These are phyloP conservation scores for Actias luna DNA, from an alignment of 2,888 invertebrate genomes.

Conservation along the genomic window DNA sequence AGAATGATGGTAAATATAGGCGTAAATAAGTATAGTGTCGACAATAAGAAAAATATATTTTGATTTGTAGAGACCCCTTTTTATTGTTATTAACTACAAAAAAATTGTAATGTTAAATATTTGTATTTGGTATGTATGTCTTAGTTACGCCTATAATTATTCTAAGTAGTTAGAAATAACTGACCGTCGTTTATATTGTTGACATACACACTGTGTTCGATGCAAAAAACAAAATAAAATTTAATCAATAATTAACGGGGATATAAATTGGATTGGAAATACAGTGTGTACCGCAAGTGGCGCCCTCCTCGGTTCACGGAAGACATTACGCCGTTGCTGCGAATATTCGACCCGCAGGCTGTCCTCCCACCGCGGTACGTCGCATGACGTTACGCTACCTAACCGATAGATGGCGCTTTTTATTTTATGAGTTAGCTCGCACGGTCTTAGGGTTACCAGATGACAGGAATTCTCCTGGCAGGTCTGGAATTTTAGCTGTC, in stretches of 20 bases:
- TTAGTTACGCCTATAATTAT: slow-evolving; percentile 8
- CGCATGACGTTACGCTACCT: slow-evolving; percentile 54
- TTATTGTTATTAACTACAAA: too few species aligned
- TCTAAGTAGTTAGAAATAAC: slow-evolving; percentile 7
- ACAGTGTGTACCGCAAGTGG: slow-evolving; percentile 91
- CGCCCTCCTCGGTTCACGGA: slow-evolving; percentile 90
- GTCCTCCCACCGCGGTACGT: slow-evolving; percentile 79
- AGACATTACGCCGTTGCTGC: slow-evolving; percentile 89
- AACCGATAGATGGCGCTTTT: slow-evolving; percentile 71
- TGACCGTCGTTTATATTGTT: slow-evolving; percentile 3
- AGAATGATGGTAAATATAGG: neutral
- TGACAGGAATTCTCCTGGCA: too few species aligned
- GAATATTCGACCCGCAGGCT: slow-evolving; percentile 89
- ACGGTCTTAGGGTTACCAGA: too few species aligned
- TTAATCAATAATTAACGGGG: slow-evolving; percentile 41
- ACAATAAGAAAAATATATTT: neutral
- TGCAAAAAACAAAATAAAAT: neutral
- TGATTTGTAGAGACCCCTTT: too few species aligned
- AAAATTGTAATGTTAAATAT: neutral
- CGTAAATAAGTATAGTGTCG: neutral
- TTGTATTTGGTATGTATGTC: neutral
- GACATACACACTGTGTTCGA: neutral
- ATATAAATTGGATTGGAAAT: slow-evolving; percentile 55
- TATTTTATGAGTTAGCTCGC: slow-evolving; percentile 53
- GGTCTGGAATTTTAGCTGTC: too few species aligned